Conservation (phyloP, 2,888 invertebrate genomes). For the Eristalis intricaria region DNA sequence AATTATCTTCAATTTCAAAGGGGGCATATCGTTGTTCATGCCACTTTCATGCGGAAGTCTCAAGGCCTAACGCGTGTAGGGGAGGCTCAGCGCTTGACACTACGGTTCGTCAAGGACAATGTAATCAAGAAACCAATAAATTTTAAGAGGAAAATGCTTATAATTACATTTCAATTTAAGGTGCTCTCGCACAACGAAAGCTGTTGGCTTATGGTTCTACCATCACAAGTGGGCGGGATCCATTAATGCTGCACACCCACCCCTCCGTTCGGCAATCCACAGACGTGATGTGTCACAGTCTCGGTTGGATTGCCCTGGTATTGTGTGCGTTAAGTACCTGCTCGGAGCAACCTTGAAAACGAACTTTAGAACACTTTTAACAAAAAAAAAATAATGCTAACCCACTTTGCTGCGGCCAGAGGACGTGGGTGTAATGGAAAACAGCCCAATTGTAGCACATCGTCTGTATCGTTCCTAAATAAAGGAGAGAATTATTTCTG, state of each 20-base stretch:
- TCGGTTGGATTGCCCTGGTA: neutral
- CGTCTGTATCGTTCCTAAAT: neutral
- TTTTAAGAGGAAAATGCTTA: slow-evolving; percentile 66
- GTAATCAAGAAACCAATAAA: slow-evolving; percentile 65
- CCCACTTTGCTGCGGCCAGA: neutral
- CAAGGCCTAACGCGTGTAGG: neutral
- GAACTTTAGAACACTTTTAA: neutral
- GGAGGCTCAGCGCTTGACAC: neutral
- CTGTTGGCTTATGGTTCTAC: neutral
- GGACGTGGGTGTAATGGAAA: neutral
- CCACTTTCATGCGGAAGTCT: neutral
- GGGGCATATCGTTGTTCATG: slow-evolving; percentile 17
- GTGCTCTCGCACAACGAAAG: slow-evolving; percentile 15
- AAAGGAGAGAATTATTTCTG: neutral
- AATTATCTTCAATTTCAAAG: slow-evolving; percentile 55
- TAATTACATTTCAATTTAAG: slow-evolving; percentile 65
- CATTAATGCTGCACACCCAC: slow-evolving; percentile 11
- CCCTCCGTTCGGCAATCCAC: neutral
- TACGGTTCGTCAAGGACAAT: slow-evolving; percentile 55
- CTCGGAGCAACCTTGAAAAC: neutral
- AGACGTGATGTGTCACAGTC: neutral
- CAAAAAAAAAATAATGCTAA: neutral
- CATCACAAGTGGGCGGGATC: neutral
- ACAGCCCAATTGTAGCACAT: neutral
- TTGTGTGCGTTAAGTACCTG: neutral